Evolutionary conservation across 2,113 vertebrate species (phyloP).

Genomic region (Ammodytes marinus): DNA sequence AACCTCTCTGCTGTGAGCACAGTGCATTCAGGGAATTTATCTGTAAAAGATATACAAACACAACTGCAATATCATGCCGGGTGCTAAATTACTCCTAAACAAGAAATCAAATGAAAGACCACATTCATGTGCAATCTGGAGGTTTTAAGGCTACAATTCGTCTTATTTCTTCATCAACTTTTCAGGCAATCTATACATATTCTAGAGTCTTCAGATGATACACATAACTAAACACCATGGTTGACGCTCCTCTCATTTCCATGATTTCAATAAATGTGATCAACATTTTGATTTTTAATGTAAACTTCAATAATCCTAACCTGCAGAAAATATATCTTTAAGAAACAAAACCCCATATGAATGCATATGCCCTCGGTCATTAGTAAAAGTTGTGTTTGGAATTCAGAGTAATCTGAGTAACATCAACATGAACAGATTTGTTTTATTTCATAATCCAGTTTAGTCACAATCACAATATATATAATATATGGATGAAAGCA

Average conservation of each 20-base stretch:
- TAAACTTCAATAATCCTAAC: background rate
- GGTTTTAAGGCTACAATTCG: background rate
- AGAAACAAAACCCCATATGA: background rate
- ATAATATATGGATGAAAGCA: background rate
- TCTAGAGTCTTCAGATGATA: background rate
- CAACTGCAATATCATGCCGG: background rate
- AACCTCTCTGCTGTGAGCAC: background rate
- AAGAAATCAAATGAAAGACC: background rate
- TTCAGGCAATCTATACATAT: background rate
- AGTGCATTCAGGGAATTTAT: background rate
- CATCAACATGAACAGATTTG: background rate
- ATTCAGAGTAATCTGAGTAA: background rate
- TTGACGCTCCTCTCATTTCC: background rate
- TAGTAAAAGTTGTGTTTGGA: background rate
- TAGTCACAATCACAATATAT: slow-evolving; percentile 7
- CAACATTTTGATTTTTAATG: background rate
- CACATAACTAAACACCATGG: background rate
- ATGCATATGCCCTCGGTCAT: background rate
- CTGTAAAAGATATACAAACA: too few species aligned
- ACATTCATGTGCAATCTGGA: background rate
- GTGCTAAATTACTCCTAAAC: too few species aligned
- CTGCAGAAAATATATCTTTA: background rate
- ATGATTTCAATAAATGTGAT: background rate
- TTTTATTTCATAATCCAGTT: slow-evolving; percentile 18
- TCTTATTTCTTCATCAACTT: background rate